Evolutionary conservation across 2,888 invertebrate species (phyloP).

Genomic region (Nesidiocoris tenuis): DNA sequence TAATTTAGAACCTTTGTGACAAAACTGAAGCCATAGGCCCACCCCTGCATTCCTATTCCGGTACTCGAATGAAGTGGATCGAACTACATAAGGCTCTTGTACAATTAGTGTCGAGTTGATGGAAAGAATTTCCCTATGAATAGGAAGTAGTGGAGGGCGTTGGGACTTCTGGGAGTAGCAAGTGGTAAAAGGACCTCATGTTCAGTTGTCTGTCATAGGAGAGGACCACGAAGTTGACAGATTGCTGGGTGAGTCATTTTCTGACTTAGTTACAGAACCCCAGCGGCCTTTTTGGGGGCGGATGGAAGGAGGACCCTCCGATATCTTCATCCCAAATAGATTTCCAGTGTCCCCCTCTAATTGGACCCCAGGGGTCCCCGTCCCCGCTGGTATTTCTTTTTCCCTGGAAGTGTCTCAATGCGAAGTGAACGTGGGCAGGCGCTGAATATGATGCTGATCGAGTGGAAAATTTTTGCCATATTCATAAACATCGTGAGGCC

Average conservation of each 20-base stretch:
- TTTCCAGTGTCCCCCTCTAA: slow-evolving; percentile 35
- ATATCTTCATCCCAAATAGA: slow-evolving; percentile 32
- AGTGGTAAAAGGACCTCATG: not conserved
- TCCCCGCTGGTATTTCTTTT: not conserved
- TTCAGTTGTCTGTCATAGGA: slow-evolving; percentile 41
- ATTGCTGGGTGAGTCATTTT: slow-evolving; percentile 42
- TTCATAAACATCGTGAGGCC: slow-evolving; percentile 19
- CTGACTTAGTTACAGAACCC: slow-evolving; percentile 42
- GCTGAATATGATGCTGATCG: slow-evolving; percentile 3
- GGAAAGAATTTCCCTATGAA: slow-evolving; percentile 42
- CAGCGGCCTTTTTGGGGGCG: not conserved
- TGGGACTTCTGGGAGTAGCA: not conserved
- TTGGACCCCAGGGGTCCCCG: slow-evolving; percentile 37
- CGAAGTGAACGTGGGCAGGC: not conserved
- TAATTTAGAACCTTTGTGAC: not conserved
- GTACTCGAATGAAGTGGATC: slow-evolving; percentile 21
- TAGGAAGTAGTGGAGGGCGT: slow-evolving; percentile 13
- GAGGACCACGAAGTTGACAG: slow-evolving; percentile 28
- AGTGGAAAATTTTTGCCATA: slow-evolving; percentile 40
- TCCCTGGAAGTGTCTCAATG: not conserved
- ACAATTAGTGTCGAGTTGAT: slow-evolving; percentile 43
- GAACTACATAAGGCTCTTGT: slow-evolving; percentile 23
- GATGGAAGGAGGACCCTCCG: slow-evolving; percentile 15
- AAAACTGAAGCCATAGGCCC: not conserved
- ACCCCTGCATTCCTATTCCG: not conserved